Base-by-base conservation (phyloP, 2,113 vertebrate species). In the Pungitius pungitius region DNA sequence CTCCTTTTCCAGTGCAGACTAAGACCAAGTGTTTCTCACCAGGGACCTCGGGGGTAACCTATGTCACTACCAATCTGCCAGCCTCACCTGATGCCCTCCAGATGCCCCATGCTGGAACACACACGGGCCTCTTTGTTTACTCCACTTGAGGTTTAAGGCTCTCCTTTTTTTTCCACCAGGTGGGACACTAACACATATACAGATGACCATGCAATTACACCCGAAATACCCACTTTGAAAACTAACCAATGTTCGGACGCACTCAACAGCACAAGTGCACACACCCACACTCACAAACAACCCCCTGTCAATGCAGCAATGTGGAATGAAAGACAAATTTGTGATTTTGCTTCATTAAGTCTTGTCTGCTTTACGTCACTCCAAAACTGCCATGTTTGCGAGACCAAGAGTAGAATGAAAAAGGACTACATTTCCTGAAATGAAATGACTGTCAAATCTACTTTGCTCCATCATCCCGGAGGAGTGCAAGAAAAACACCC, bases 41-140 rank as follows among this genome's bases (percentile, higher is more conserved):
- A 92, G 92, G 93, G 95, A 95, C 93, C 95, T 92, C 87, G 88
- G 92, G 94, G 95, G 95, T 95, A 96, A 95, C 95, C 91, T 79
- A 56, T 97, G 97, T 98, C 97, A 96, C 71, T 85, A 90, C 88
- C 88, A 93, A 98, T 99, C 95, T 90, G 92, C 89, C 88, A 78
- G 80, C 83, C 80, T 82, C 80, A 73, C 56, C 75, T 96, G 96
- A 99, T 95, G 91, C 92, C 95, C 94, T 89, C 91, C 97, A 99
- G 97, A 93, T 88, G 6, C 90, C 88, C 69, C 83, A 86, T 93
- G 94, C 89, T 94, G 95, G 96, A 96, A 98, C 95, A 95, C 95
- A 97, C 95, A 97, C 95, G 95, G 91, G 91, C 83, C 67, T 95
- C 95, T 97, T 96, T 97, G 96, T 98, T 94, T 94, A 90, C 94